phyloP scores from a whole-genome alignment of 2,113 vertebrate species.

The Mobula birostris region DNA sequence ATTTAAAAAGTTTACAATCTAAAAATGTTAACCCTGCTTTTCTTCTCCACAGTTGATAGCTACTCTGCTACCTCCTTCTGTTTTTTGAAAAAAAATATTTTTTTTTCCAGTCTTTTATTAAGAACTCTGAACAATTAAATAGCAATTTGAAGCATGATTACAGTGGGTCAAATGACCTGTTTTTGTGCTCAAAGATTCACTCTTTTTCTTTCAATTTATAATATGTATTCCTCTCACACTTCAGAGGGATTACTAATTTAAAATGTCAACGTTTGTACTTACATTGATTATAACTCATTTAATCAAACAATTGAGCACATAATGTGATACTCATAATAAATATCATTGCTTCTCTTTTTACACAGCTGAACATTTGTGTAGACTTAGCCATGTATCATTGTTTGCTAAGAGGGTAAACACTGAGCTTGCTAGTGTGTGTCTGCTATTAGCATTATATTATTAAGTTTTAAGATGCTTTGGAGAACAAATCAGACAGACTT shows the following conservation, averaged over 20 bases:
- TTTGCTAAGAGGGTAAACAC: not conserved
- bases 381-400: not conserved
- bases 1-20: too few species aligned
- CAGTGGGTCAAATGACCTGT: not conserved
- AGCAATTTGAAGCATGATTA: not conserved
- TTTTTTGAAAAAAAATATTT: too few species aligned
- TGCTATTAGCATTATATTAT: not conserved
- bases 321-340: not conserved
- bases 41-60: too few species aligned
- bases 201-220: not conserved
- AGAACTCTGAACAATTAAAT: not conserved
- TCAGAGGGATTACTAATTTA: not conserved
- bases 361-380: not conserved
- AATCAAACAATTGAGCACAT: not conserved
- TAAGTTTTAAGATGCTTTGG: not conserved
- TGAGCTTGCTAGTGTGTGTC: not conserved
- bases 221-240: not conserved
- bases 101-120: too few species aligned
- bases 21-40: too few species aligned
- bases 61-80: too few species aligned
- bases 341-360: not conserved
- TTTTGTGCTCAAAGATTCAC: not conserved
- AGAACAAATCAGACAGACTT: not conserved
- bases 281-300: not conserved
- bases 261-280: slow-evolving; percentile 2